Base-by-base conservation (phyloP, 2,113 vertebrate genomes). In the Cyrtonyx montezumae region DNA sequence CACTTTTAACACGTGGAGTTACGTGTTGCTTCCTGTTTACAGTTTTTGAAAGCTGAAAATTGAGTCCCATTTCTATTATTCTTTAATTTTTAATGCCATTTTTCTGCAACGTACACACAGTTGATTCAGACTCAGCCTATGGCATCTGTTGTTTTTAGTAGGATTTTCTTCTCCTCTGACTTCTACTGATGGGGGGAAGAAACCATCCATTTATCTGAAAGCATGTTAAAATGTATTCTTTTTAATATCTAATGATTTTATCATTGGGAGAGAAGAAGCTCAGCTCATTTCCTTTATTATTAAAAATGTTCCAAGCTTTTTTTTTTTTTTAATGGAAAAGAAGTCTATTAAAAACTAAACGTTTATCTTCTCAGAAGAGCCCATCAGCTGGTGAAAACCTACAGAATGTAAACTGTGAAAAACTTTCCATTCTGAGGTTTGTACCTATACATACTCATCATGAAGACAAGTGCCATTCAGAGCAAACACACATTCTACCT, bases 61-160 rank as follows among this genome's bases (percentile, higher is more conserved):
- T 23, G 65, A 63, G 21, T 63, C 62, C 53, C 65, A 37, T 59
- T 80, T 66, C 69, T 76, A 28, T 25, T 51, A 2, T 36, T 36
- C 28, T 80, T 92, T 63, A 74, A 79, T 86, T 89, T 69, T 89
- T 89, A 87, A 87, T 80, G 59, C 16, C 56, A 5, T 48, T 58
- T 10, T 51, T 84, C 58, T 46, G 23, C 43, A 22, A 8, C 8
- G 11, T 51, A 28, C 25, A 25, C 49, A 34, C 1, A 43, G 34
- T 37, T 43, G 69, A 36, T 80, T n/a, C 42, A 58, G 46, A 51
- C 69, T n/a, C 62, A 22, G 42, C 34, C 42, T 40, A 8, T 36
- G 65, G 17, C 53, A 49, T 45, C 32, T 49, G 43, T 48, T 66
- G 12, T 25, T n/a, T 80, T 66, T 61, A 43, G 30, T 55, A 25